These are phyloP conservation scores for Adelosebastes latens DNA, from an alignment of 2,797 vertebrate species.

Conservation along the genomic window DNA sequence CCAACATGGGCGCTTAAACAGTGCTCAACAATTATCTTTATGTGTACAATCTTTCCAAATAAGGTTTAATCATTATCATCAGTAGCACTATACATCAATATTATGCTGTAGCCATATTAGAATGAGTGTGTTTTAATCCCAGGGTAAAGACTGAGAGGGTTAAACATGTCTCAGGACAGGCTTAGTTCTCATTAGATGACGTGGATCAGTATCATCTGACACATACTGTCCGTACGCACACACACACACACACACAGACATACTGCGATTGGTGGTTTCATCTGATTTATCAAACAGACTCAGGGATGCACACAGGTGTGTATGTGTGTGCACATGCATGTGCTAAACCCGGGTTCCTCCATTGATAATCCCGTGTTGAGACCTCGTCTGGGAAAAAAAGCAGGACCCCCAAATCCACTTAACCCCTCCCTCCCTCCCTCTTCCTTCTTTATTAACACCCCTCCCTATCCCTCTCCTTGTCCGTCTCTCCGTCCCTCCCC, in stretches of 20 bases:
- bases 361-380: slow-evolving; percentile 64
- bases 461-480: neutral
- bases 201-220: slow-evolving; percentile 44
- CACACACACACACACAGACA: neutral
- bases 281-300: slow-evolving; percentile 20
- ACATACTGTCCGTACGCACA: neutral
- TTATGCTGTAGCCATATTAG: neutral
- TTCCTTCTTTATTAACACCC: slow-evolving; percentile 11
- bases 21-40: neutral
- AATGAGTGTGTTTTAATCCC: slow-evolving; percentile 30
- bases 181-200: slow-evolving; percentile 36
- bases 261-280: slow-evolving; percentile 8
- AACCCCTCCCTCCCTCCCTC: slow-evolving; percentile 28
- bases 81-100: neutral
- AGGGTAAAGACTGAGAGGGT: slow-evolving; percentile 25
- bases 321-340: neutral
- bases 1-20: neutral
- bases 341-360: slow-evolving; percentile 22
- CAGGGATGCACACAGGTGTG: neutral
- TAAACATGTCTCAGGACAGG: slow-evolving; percentile 47
- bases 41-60: neutral
- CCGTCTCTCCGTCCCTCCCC: slow-evolving; percentile 20
- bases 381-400: slow-evolving; percentile 59
- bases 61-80: neutral
- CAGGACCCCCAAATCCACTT: slow-evolving; percentile 66